Base-by-base conservation (phyloP, 1,140 invertebrate species). In the Lucilia cuprina region DNA sequence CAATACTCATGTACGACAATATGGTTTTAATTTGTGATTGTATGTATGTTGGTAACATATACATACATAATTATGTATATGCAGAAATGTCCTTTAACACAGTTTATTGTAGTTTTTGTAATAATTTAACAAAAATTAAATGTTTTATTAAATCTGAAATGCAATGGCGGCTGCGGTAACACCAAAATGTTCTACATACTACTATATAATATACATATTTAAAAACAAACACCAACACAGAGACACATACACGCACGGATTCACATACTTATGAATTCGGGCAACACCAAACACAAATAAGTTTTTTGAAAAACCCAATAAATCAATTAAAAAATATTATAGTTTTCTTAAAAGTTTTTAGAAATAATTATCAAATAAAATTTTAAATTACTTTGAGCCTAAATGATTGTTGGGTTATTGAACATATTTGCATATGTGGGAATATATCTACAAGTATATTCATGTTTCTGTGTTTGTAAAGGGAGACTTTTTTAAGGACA, bases 131-230 rank as follows among this genome's bases (percentile, higher is more conserved):
- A 70, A 70, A 70, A 60, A 21, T 70, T 21, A 70, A 70, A 70
- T 70, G 19, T 70, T 70, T 70, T 70, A 70, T 70, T 19, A 70
- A 70, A 70, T 70, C 65, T 21, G 65, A 70, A 70, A 25, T 70
- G 19, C 65, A 21, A 70, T 70, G 65, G 65, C 65, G 65, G 65
- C 65, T 70, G 65, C 21, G 65, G 65, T 70, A 70, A 70, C 65
- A 70, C 65, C 65, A 70, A 70, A 70, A 70, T 70, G 65, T 70
- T 60, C 55, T 17, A 17, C n/a, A 60, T 41, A 41, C 41, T 30
- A 30, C 41, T 41, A 41, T 5, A 41, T 60, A 17, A n/a, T 17
- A n/a, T 70, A 21, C 19, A 70, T 70, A 17, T 70, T 77, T 77
- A 41, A n/a, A 74, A 74, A 35, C 74, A 77, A 35, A 75, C 74